These are phyloP conservation scores for Acrocephalus kingi DNA, from an alignment of 2,113 vertebrate genomes.

Conservation along the genomic window DNA sequence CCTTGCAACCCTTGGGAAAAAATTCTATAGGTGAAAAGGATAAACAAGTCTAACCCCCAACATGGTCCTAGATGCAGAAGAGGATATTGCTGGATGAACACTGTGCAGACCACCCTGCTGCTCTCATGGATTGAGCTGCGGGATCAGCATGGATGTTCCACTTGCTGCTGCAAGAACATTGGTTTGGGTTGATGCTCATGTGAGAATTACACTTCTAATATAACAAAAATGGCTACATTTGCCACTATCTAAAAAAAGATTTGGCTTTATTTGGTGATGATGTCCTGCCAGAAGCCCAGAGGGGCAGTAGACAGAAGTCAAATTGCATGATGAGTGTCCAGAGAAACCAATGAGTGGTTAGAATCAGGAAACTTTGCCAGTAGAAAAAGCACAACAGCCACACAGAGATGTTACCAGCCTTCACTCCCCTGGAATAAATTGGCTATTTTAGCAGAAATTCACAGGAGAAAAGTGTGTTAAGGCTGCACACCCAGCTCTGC, in stretches of 20 bases:
- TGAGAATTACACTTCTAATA: neutral
- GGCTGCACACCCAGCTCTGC: neutral
- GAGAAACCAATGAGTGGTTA: neutral
- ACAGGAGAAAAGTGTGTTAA: neutral
- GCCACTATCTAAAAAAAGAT: neutral
- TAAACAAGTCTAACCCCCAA: too few species aligned
- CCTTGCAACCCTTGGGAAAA: too few species aligned
- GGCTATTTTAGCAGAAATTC: neutral
- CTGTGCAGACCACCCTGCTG: neutral
- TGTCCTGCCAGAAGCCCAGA: neutral
- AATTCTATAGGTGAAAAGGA: too few species aligned
- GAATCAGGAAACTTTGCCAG: neutral
- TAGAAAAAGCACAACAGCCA: neutral
- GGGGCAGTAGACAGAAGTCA: neutral
- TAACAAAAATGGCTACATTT: neutral
- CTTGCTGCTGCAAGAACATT: neutral
- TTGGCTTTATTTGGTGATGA: neutral
- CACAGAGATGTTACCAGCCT: neutral
- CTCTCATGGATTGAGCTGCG: neutral
- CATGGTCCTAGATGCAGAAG: neutral
- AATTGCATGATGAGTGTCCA: neutral
- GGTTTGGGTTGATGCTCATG: neutral
- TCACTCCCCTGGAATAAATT: neutral
- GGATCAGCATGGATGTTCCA: neutral
- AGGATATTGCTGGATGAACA: neutral